A percentile compares a stretch with the other conserved stretches of the same genome.
phyloP scores from a whole-genome alignment of 1,140 invertebrate species.

The Lasaia peninsularis region DNA sequence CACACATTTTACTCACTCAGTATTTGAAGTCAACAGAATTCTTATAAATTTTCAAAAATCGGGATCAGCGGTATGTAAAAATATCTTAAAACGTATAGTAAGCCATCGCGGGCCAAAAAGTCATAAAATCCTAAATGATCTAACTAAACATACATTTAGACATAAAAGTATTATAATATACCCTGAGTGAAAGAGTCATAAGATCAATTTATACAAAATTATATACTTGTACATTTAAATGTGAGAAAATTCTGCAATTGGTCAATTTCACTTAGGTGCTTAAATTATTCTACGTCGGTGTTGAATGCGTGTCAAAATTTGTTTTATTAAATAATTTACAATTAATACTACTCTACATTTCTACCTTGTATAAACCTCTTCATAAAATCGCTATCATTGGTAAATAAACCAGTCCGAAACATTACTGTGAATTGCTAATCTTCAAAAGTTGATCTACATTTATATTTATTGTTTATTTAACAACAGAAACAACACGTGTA shows the following conservation, averaged over 20 bases:
- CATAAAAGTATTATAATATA: slow-evolving; percentile 49
- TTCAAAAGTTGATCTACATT: slow-evolving; percentile 2
- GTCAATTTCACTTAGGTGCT: slow-evolving; percentile 52
- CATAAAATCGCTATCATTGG: slow-evolving; percentile 61
- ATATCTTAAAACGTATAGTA: neutral
- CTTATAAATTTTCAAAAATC: neutral
- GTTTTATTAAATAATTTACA: slow-evolving; percentile 53
- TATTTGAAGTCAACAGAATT: neutral
- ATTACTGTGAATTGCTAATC: neutral
- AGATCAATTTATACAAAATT: slow-evolving; percentile 59
- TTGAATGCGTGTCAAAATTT: slow-evolving; percentile 38
- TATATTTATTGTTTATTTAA: neutral
- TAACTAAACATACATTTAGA: slow-evolving; percentile 42
- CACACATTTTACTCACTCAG: neutral
- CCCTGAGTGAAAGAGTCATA: slow-evolving; percentile 72
- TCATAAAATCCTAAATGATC: slow-evolving; percentile 52
- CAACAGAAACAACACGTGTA: slow-evolving; percentile 3
- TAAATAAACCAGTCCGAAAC: slow-evolving; percentile 9
- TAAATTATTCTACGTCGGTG: slow-evolving; percentile 55
- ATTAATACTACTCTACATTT: slow-evolving; percentile 65
- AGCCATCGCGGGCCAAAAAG: slow-evolving; percentile 62
- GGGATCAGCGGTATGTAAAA: slow-evolving; percentile 3
- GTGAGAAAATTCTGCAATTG: slow-evolving; percentile 60
- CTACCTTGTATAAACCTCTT: slow-evolving; percentile 76
- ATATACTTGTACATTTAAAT: slow-evolving; percentile 29